phyloP scores from a whole-genome alignment of 2,797 vertebrate genomes.

The Aphelocoma californica region DNA sequence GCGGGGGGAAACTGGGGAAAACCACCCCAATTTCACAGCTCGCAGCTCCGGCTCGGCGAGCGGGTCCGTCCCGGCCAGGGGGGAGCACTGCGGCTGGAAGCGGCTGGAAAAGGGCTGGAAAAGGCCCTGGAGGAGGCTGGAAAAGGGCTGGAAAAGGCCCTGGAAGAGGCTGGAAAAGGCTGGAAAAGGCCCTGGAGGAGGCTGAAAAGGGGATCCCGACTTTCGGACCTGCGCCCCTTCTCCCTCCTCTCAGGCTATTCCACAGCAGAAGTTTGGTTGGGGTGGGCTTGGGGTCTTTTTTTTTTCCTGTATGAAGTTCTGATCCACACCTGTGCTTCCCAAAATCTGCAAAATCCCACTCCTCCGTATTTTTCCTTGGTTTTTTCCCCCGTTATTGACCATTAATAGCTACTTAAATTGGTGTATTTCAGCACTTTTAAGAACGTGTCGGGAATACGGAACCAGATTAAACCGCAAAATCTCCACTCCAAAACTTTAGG shows the following conservation, averaged over 20 bases:
- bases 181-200: not conserved
- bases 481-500: not conserved
- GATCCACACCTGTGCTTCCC: not conserved
- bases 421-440: rapidly evolving
- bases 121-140: not conserved
- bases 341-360: not conserved
- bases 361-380: rapidly evolving
- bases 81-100: not conserved
- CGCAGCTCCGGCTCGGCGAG: not conserved
- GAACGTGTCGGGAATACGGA: rapidly evolving
- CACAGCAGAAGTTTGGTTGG: not conserved
- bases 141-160: not conserved
- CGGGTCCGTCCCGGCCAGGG: not conserved
- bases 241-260: not conserved
- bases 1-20: not conserved
- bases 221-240: too few relatives aligned
- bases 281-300: not conserved
- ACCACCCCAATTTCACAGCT: not conserved
- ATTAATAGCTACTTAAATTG: not conserved
- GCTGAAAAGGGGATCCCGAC: not conserved
- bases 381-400: rapidly evolving
- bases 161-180: not conserved
- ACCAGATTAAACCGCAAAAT: not conserved
- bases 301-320: not conserved
- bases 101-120: not conserved